Percentiles rank a stretch among this genome's conserved stretches.
Conservation (phyloP, 2,888 invertebrate genomes). For the Timandra comae region DNA sequence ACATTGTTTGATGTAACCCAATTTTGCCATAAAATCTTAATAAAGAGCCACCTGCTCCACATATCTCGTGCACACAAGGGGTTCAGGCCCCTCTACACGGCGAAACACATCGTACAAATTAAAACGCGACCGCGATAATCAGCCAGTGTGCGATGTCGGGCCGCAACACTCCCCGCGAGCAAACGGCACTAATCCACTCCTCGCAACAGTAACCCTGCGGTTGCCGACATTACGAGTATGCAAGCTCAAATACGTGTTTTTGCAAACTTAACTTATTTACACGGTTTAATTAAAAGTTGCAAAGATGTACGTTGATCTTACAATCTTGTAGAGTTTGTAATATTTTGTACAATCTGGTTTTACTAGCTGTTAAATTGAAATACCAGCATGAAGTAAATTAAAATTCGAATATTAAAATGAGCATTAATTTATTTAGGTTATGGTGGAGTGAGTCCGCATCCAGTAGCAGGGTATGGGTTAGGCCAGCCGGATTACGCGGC, state of each 20-base stretch:
- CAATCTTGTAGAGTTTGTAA: not conserved
- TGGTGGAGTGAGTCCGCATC: constrained; percentile 89
- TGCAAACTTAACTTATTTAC: constrained; percentile 28
- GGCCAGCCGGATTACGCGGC: constrained; percentile 88
- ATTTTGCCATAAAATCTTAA: constrained; percentile 20
- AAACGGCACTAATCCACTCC: constrained; percentile 15
- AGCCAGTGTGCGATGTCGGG: constrained; percentile 35
- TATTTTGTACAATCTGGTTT: constrained; percentile 5
- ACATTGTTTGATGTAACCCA: not conserved
- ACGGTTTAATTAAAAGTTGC: constrained; percentile 35
- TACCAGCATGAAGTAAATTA: too few relatives aligned
- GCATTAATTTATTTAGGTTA: constrained; percentile 76
- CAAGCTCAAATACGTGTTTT: constrained; percentile 26
- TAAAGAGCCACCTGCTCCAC: constrained; percentile 11
- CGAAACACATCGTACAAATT: constrained; percentile 67
- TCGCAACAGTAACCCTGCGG: constrained; percentile 24
- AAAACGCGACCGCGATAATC: constrained; percentile 62
- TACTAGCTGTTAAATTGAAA: constrained; percentile 4
- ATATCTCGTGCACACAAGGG: constrained; percentile 19
- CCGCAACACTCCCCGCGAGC: too few relatives aligned
- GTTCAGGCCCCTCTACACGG: constrained; percentile 33
- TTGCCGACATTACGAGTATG: constrained; percentile 13
- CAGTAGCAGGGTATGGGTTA: constrained; percentile 85
- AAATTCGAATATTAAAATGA: not conserved
- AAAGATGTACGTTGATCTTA: constrained; percentile 3